Base-by-base conservation (phyloP, 2,888 invertebrate genomes). In the Eretmocerus hayati region DNA sequence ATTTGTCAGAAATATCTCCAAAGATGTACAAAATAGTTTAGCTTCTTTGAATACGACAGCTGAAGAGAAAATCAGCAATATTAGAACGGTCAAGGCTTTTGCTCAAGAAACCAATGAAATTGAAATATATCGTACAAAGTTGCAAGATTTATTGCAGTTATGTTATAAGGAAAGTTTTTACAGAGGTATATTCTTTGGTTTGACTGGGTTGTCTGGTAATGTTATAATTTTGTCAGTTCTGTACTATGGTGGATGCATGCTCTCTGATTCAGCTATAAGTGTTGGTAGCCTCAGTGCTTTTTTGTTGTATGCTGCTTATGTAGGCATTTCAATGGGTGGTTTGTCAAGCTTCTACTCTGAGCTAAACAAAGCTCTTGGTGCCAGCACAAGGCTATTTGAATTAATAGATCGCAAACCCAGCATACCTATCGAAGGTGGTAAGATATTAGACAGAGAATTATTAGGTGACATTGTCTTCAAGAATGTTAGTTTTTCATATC, bases 281-380 rank as follows among this genome's bases (percentile, higher is more conserved):
- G 86, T 94, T 13, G 95, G 96, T 5, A 86, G 87, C 55, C 76
- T 97, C 16, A 94, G 95, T 0, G 88, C 96, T 0, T 97, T 97
- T 72, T 77, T 97, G 11, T 72, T 97, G 13, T 97, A 97, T 65
- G 94, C 96, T 0, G 92, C 88, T 0, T 95, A 94, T 62, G 89
- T 93, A 15, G 93, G 92, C 11, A 81, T 94, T 23, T 91, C 94
- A 32, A 81, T 95, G 32, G 85, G 87, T 39, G 92, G 93, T 11
- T 68, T 96, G n/a, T 88, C 90, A 39, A 87, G 84, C 58, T 95
- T 95, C 71, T 97, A 95, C 67, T 85, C 92, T 0, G 95, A 96
- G 65, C 69, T 96, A 54, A 96, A 94, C 74, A 89, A 88, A 66
- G 94, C 93, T 0, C 72, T 97, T 3, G 97, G 96, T 0, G 93